Percentiles rank a stretch among this genome's conserved stretches.
Conservation (phyloP, 2,888 invertebrate species). For the Sepioteuthis lessoniana region DNA sequence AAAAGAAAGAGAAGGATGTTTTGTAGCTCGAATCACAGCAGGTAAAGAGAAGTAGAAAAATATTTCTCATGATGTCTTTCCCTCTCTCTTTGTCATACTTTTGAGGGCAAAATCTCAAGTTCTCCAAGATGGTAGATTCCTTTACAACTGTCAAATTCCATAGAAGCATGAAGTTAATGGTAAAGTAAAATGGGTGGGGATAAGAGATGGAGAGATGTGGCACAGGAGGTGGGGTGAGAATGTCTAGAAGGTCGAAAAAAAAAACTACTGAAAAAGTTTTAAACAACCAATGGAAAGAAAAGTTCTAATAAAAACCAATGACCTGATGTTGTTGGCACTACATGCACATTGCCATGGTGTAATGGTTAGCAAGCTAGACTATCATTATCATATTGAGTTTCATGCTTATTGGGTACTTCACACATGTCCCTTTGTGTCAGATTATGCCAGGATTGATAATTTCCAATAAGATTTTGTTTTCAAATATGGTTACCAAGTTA, state of each 20-base stretch:
- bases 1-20: background rate
- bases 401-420: too few relatives aligned
- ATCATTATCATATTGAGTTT: too few relatives aligned
- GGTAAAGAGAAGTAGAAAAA: background rate
- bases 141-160: constrained; percentile 33
- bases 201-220: background rate
- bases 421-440: too few relatives aligned
- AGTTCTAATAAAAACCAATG: too few relatives aligned
- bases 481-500: too few relatives aligned
- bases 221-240: background rate
- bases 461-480: too few relatives aligned
- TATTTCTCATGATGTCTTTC: background rate
- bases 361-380: too few relatives aligned
- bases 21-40: background rate
- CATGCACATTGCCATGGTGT: too few relatives aligned
- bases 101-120: background rate
- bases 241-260: background rate
- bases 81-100: background rate
- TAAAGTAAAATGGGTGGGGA: background rate
- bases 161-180: constrained; percentile 9
- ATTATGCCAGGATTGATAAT: too few relatives aligned
- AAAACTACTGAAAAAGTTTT: too few relatives aligned
- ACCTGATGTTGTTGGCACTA: too few relatives aligned
- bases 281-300: too few relatives aligned
- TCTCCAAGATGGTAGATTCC: background rate